A percentile compares a stretch with the other conserved stretches of the same genome.
These are phyloP conservation scores for Syrmaticus mikado DNA, from an alignment of 2,113 vertebrate species.

Conservation along the genomic window DNA sequence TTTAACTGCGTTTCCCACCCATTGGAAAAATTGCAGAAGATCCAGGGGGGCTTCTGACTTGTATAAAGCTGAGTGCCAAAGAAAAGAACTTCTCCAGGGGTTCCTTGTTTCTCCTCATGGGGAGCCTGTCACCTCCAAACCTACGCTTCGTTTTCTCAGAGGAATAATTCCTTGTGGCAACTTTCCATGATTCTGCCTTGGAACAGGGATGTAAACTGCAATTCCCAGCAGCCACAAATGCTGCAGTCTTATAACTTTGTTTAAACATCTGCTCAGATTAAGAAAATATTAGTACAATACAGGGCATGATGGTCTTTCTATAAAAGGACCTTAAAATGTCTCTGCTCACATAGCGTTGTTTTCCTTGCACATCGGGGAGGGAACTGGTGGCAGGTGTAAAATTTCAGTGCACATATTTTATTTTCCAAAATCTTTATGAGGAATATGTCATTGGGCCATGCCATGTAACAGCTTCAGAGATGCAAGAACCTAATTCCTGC, in stretches of 20 bases:
- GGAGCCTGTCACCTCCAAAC: slow-evolving; percentile 68
- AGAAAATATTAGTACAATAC: slow-evolving; percentile 45
- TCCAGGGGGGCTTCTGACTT: slow-evolving; percentile 57
- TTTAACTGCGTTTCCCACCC: slow-evolving; percentile 73
- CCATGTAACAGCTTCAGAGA: slow-evolving; percentile 60
- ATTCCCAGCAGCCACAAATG: background rate
- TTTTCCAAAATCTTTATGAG: background rate
- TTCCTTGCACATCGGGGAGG: background rate
- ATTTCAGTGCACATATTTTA: background rate
- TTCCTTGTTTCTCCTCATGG: slow-evolving; percentile 70
- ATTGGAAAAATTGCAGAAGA: slow-evolving; percentile 70
- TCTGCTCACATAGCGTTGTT: background rate
- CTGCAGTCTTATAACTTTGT: slow-evolving; percentile 18
- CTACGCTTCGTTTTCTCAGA: background rate
- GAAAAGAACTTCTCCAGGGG: slow-evolving; percentile 66
- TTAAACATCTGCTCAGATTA: slow-evolving; percentile 64
- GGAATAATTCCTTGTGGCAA: slow-evolving; percentile 55
- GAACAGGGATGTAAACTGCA: background rate
- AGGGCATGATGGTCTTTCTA: background rate
- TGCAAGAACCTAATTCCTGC: slow-evolving; percentile 62
- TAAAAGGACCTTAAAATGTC: slow-evolving; percentile 22
- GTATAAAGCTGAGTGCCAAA: slow-evolving; percentile 44
- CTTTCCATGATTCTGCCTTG: slow-evolving; percentile 42
- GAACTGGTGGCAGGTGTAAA: slow-evolving; percentile 18
- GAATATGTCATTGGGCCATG: background rate